Base-by-base conservation (phyloP, 2,113 vertebrate genomes). In the Neolamprologus longior region DNA sequence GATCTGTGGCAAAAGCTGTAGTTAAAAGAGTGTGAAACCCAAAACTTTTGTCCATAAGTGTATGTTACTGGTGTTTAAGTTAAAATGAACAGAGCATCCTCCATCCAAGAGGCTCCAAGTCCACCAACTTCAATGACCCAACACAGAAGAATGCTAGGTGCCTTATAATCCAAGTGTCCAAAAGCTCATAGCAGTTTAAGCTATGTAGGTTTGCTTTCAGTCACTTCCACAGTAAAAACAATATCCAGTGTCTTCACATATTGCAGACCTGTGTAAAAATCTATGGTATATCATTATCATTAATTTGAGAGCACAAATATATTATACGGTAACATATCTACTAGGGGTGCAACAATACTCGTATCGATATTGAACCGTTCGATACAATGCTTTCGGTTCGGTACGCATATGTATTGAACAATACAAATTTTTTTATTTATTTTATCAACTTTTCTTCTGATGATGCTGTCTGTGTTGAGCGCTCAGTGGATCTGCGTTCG, bases 341-440 rank as follows among this genome's bases (percentile, higher is more conserved):
- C 19, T 28, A 15, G 54, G 24, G 54, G 54, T 57, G 54, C 54
- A 57, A 57, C 24, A 0, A 57, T 57, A 57, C 12, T 28, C 7
- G 12, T 57, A 57, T 5, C 54, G 4, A 57, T 57, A 57, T 57
- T 57, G 54, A 57, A 57, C 54, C 7, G 1, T 26, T 57, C 4
- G 3, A 57, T 57, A 57, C 54, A 28, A 4, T 57, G 54, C 24
- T 57, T 57, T 8, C 3, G 4, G 54, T 57, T 26, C 4, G 1
- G 54, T 57, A 26, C 2, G 24, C 54, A 57, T 57, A 57, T 26
- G 54, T 57, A 57, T 26, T 3, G 12, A 55, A 13, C 53, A 55
- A 55, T 55, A 24, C 21, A 55, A 55, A 2, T 0, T 0, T 1
- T 24, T 55, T 7, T 13, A 24, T 55, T 55, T 55, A 55, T 24